Evolutionary conservation across 2,797 vertebrate species (phyloP).

Genomic region (Corythornis leucogaster): DNA sequence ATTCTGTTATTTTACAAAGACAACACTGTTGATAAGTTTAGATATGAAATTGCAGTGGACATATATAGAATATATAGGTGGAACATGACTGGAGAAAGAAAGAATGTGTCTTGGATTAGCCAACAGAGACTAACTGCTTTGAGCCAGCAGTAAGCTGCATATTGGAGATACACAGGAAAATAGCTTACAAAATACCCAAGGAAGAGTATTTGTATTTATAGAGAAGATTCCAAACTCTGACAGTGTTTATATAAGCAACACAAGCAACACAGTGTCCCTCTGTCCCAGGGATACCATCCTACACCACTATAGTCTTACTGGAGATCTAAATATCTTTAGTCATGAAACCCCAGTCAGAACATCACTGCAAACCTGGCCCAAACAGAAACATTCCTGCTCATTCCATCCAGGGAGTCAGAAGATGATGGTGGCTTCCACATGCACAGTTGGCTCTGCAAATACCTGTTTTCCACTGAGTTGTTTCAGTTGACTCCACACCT

Average conservation of each 20-base stretch:
- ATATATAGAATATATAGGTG: neutral
- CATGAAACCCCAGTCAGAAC: neutral
- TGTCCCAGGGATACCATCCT: neutral
- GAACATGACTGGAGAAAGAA: neutral
- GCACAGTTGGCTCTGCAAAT: neutral
- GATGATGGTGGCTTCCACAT: neutral
- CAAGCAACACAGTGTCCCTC: neutral
- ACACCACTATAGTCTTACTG: neutral
- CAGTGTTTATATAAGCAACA: neutral
- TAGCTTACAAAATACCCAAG: neutral
- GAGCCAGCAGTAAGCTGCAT: neutral
- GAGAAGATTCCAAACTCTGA: neutral
- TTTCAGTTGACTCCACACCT: neutral
- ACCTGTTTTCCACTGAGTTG: neutral
- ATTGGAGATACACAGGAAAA: neutral
- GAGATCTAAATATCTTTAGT: neutral
- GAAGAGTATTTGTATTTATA: neutral
- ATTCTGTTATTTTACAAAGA: neutral
- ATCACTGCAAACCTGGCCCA: neutral
- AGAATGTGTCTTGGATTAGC: neutral
- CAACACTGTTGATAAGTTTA: neutral
- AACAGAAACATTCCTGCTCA: neutral
- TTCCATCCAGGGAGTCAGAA: neutral
- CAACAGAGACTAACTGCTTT: neutral
- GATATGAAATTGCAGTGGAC: neutral